Base-by-base conservation (phyloP, 2,797 vertebrate genomes). In the Aythya fuligula region DNA sequence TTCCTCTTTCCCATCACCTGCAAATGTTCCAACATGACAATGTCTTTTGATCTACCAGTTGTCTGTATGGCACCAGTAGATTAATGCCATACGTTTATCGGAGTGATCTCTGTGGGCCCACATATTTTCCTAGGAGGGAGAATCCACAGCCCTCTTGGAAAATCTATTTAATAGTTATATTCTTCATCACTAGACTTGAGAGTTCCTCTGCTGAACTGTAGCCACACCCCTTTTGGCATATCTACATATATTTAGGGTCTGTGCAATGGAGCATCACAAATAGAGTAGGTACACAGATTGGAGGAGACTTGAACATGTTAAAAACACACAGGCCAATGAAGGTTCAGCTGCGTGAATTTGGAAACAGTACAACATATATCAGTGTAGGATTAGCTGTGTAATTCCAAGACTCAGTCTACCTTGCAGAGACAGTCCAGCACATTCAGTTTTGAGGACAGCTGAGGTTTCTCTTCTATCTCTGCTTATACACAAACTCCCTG, bases 21-120 rank as follows among this genome's bases (percentile, higher is more conserved):
- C 20, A 58, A n/a, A 25, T 9, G 10, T 3, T 15, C 14, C 45
- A 70, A 27, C 25, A 20, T 17, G 19, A 51, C 24, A 65, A 27
- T 1, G 4, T 9, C 8, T 87, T 85, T 87, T 74, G 32, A 12
- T 74, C 34, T 34, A 28, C 21, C 28, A 18, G 12, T 36, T 6
- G 5, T 15, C 27, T 49, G 1, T 19, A 71, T 0, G 1, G 10
- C 27, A 51, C 4, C 17, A 6, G 11, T 56, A 21, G 30, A 20
- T 30, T 45, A 51, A 51, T 25, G 18, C 6, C 16, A 32, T 0
- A 0, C 13, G 3, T 38, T 69, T 57, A 58, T 20, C 2, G 1
- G 6, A 53, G 6, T 7, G 4, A 36, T 51, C 76, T 78, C 51
- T 51, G 2, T 53, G 28, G 11, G 12, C 30, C 30, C 36, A 15